These are phyloP conservation scores for Cactoblastis cactorum DNA, from an alignment of 2,888 invertebrate genomes.

Conservation along the genomic window DNA sequence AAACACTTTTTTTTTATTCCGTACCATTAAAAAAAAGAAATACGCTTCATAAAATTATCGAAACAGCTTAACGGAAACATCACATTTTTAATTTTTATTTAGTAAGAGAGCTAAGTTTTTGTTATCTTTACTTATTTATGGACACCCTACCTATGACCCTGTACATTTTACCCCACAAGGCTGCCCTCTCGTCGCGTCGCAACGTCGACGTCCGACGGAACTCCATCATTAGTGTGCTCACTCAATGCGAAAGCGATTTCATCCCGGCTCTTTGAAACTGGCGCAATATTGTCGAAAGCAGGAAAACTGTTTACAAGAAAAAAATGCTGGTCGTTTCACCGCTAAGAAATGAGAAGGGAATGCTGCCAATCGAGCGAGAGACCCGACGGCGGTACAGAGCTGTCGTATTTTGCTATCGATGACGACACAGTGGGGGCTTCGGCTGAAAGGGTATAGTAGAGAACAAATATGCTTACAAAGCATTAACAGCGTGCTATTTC, in stretches of 20 bases:
- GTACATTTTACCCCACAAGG: neutral
- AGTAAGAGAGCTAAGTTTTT: no score
- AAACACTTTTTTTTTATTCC: no score
- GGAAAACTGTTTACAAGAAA: conserved; percentile 71
- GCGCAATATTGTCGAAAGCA: conserved; percentile 76
- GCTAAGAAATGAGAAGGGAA: conserved; percentile 68
- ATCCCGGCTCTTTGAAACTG: conserved; percentile 70
- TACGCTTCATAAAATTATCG: no score
- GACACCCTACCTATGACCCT: neutral
- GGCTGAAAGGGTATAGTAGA: conserved; percentile 19
- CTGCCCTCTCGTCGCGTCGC: conserved; percentile 9
- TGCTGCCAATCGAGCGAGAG: conserved; percentile 68
- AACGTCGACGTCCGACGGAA: conserved; percentile 56
- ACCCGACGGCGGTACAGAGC: conserved; percentile 61
- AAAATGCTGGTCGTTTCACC: conserved; percentile 62
- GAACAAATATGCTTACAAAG: neutral
- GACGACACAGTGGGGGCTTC: conserved; percentile 42
- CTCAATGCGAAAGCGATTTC: conserved; percentile 76
- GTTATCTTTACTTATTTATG: neutral
- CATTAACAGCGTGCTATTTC: neutral
- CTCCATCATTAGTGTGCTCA: conserved; percentile 78
- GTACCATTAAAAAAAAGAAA: no score
- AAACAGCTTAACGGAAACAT: no score
- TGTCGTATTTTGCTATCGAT: conserved; percentile 64
- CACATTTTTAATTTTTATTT: no score